These are phyloP conservation scores for Antechinus stuartii DNA, from an alignment of 2,113 vertebrate species.

Conservation along the genomic window DNA sequence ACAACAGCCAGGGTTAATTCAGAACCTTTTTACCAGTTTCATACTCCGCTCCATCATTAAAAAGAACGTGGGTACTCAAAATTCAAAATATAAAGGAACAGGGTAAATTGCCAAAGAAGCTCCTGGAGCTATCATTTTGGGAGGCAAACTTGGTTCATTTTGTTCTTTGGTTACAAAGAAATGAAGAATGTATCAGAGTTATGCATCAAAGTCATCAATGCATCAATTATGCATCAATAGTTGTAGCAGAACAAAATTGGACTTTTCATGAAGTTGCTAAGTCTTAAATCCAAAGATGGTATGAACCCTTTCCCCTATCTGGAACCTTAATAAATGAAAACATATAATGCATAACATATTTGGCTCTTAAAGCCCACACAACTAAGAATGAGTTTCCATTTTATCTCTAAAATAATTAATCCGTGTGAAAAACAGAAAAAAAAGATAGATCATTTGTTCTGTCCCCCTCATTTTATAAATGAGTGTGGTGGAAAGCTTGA, in stretches of 20 bases:
- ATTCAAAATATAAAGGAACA: conserved; percentile 53
- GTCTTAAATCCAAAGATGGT: conserved; percentile 30
- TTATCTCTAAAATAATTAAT: conserved; percentile 14
- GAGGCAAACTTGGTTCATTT: conserved; percentile 56
- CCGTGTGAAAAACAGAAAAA: background rate
- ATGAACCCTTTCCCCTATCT: conserved; percentile 9
- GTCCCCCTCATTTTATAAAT: background rate
- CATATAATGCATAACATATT: conserved; percentile 68
- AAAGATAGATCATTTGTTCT: conserved; percentile 40
- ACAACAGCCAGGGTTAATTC: background rate
- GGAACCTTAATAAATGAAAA: conserved; percentile 75
- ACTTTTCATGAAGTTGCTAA: conserved; percentile 69
- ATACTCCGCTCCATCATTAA: conserved; percentile 10
- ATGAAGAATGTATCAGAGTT: conserved; percentile 65
- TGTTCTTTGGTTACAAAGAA: conserved; percentile 67
- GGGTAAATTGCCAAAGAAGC: conserved; percentile 56
- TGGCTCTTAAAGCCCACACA: conserved; percentile 70
- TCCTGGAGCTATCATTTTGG: conserved; percentile 59
- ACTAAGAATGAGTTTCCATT: conserved; percentile 57
- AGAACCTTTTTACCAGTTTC: background rate
- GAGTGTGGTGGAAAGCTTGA: background rate
- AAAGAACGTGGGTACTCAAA: conserved; percentile 52
- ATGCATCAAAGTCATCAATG: conserved; percentile 57
- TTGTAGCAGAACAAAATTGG: conserved; percentile 77
- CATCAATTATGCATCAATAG: conserved; percentile 42